Evolutionary conservation across 2,888 invertebrate genomes (phyloP), one percentile per base, ranked within the genome.

Genomic region (Shargacucullia verbasci): DNA sequence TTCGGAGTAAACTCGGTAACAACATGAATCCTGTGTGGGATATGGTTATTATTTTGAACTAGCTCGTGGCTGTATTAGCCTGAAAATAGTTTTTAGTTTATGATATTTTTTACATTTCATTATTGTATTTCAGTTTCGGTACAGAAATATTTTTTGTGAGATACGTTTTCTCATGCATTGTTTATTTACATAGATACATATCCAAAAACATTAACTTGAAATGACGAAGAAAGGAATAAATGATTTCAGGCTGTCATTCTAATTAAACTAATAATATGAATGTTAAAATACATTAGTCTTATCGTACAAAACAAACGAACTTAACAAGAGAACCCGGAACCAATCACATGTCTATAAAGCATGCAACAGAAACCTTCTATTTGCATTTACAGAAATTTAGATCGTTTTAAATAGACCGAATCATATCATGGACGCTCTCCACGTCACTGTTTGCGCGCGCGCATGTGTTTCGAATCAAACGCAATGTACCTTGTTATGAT

Each of bases 401-500:
- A 59, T 43, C 44, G 52, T 44, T 62, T 63, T 59, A 76, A 77
- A 75, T 71, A 75, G 71, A 75, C 52, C 59, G 61, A 61, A 67
- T 61, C 64, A 58, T 60, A 58, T 37, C 43, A 31, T 47, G 43
- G 31, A 58, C 53, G 40, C 46, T 55, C 45, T 33, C 31, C 41
- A 48, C 72, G 67, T 60, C 55, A 66, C 50, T 68, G 50, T 67
- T 65, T 76, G 70, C 67, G 15, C 27, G 37, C 62, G 67, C 77
- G 69, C 81, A 83, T 76, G 70, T 82, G 86, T 79, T 81, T 79
- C 70, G 63, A 80, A 85, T 88, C 82, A 83, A 74, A 73, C 62
- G 72, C 73, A 78, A 70, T 58, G 48, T 79, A 78, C 60, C 66
- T 77, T 75, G 76, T 82, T 80, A 82, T 63, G 71, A 77, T 79